Percentiles rank a stretch among this genome's conserved stretches.
Conservation (phyloP, 1,140 invertebrate genomes). For the Aphis gossypii region DNA sequence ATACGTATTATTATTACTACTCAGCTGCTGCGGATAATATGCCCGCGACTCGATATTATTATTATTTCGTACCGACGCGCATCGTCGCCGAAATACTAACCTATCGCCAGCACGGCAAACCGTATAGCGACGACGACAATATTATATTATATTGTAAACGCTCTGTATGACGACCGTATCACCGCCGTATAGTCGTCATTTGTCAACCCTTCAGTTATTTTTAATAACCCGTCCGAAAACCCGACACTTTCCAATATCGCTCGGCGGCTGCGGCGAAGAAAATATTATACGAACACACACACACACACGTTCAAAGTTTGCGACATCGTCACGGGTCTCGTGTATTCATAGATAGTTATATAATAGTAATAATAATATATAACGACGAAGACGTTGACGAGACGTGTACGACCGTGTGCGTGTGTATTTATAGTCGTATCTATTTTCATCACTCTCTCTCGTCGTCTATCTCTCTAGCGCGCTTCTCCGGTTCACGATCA, state of each 20-base stretch:
- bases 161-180: neutral
- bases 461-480: too few relatives aligned
- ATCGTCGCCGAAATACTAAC: too few relatives aligned
- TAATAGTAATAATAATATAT: neutral
- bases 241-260: conserved; percentile 27
- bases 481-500: neutral
- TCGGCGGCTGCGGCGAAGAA: neutral
- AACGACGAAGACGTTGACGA: neutral
- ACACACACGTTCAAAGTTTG: neutral
- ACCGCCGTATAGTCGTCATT: neutral
- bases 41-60: too few relatives aligned
- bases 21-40: too few relatives aligned
- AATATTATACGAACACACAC: neutral
- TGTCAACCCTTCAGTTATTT: conserved; percentile 33
- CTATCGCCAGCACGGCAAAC: neutral
- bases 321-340: neutral
- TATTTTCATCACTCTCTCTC: neutral
- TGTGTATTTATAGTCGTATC: neutral
- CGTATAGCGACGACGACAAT: neutral
- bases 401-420: neutral
- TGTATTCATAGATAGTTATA: conserved; percentile 6
- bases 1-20: too few relatives aligned
- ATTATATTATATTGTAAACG: neutral
- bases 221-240: conserved; percentile 34
- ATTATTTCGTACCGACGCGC: too few relatives aligned